Conservation (phyloP, 2,888 invertebrate genomes). For the Parascotia fuliginaria region DNA sequence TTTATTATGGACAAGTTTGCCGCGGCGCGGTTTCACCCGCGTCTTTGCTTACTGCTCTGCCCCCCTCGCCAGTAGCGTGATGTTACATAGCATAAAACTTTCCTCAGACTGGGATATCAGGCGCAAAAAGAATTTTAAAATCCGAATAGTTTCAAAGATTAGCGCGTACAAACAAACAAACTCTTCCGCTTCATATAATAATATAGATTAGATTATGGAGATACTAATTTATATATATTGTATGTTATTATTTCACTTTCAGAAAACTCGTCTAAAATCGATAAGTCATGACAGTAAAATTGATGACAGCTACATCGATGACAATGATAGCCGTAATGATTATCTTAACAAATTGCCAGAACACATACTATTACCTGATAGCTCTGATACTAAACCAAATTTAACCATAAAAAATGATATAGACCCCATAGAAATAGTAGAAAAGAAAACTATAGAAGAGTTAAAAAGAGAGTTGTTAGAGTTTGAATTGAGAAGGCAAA, state of each 20-base stretch:
- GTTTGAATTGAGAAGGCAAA: slow-evolving; percentile 42
- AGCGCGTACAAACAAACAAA: no score
- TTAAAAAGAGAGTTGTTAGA: slow-evolving; percentile 38
- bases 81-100: no score
- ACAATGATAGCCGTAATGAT: slow-evolving; percentile 21
- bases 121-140: no score
- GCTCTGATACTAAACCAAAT: slow-evolving; percentile 30
- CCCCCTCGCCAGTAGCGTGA: no score
- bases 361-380: slow-evolving; percentile 20
- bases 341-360: slow-evolving; percentile 20
- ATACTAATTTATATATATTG: no score
- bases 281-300: slow-evolving; percentile 22
- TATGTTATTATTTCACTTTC: not conserved
- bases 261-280: slow-evolving; percentile 12
- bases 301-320: slow-evolving; percentile 21
- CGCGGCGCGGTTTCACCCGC: no score
- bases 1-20: no score
- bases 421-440: slow-evolving; percentile 34
- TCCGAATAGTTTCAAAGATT: no score
- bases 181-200: no score
- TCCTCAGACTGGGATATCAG: no score
- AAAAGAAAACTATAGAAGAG: slow-evolving; percentile 30
- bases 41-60: no score
- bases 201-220: no score
- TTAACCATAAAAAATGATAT: slow-evolving; percentile 8